Base-by-base conservation (phyloP, 2,113 vertebrate species). In the Accipiter virgatus region DNA sequence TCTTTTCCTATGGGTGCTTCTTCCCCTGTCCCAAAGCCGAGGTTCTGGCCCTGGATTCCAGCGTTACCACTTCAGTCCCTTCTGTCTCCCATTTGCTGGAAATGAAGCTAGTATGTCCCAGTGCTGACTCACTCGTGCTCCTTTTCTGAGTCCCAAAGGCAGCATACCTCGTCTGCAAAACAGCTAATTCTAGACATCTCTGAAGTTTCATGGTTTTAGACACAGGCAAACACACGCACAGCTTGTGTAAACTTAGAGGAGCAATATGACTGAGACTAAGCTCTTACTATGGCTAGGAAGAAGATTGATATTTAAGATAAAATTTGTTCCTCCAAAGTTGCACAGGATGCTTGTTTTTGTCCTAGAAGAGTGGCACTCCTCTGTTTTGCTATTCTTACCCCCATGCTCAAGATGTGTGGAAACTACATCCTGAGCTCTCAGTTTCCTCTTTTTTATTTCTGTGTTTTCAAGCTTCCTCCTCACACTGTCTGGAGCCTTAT, bases 361-460 rank as follows among this genome's bases (percentile, higher is more conserved):
- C 53, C 42, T 14, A 50, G 31, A 68, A 77, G 42, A 62, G 23
- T 52, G 45, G 20, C 84, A 66, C 11, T 89, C 52, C 17, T 43
- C n/a, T 83, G 61, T 10, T 70, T 82, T 80, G 86, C 70, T 95
- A 31, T 95, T 96, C 87, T 97, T 94, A 72, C 62, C 22, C 45
- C 13, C 27, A 31, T 31, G 56, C 22, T 88, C 67, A 82, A 88
- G 74, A 96, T 43, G 7, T 80, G 87, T 90, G 59, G 78, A 96
- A 93, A 94, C 75, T 88, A 90, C 89, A 95, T 95, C 86, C 88
- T 96, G 97, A 97, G 56, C 43, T 78, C 67, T 88, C 47, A 15
- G 84, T 94, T 97, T 96, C 97, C 96, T 95, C 94, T 95, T 96
- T 96, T 67, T 72, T 86, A 88, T 92, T 83, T 90, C 52, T 92